phyloP scores from a whole-genome alignment of 2,888 invertebrate species.

The Parelbella ahira region DNA sequence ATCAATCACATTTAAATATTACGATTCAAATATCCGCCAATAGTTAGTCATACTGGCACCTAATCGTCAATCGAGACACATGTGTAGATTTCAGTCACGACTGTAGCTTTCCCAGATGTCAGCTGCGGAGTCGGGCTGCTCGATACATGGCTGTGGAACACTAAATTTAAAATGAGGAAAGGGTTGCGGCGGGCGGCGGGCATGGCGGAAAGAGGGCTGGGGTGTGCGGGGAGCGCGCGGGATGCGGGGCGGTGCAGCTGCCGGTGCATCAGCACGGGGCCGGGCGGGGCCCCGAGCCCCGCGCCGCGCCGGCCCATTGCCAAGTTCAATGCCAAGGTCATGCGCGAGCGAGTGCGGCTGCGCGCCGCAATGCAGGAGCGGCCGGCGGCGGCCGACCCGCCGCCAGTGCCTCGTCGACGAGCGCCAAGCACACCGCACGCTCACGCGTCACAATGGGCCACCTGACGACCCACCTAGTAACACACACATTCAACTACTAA shows the following conservation, averaged over 20 bases:
- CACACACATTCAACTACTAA: conserved; percentile 7
- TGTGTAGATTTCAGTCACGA: conserved; percentile 22
- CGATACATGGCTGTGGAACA: conserved; percentile 29
- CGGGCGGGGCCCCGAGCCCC: conserved; percentile 30
- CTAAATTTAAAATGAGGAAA: conserved; percentile 42
- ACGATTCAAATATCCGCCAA: conserved; percentile 16
- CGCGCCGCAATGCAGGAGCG: conserved; percentile 85
- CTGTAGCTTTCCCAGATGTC: conserved; percentile 22
- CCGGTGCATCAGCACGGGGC: conserved; percentile 60
- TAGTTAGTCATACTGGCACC: conserved; percentile 3
- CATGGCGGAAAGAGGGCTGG: conserved; percentile 33
- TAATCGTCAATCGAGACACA: conserved; percentile 19
- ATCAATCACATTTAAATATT: conserved; percentile 1
- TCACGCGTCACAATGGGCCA: conserved; percentile 40
- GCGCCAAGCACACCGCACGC: conserved; percentile 62
- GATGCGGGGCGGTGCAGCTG: conserved; percentile 75
- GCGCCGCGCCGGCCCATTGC: conserved; percentile 77
- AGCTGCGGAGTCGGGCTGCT: conserved; percentile 13
- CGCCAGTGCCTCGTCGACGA: conserved; percentile 71
- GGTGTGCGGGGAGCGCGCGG: conserved; percentile 39
- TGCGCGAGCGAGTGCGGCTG: conserved; percentile 83
- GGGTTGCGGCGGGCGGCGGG: conserved; percentile 42
- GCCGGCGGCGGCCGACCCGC: conserved; percentile 60
- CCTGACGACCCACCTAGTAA: conserved; percentile 3
- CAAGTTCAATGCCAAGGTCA: conserved; percentile 93